Conservation (phyloP, 2,113 vertebrate species). For the Lota lota region DNA sequence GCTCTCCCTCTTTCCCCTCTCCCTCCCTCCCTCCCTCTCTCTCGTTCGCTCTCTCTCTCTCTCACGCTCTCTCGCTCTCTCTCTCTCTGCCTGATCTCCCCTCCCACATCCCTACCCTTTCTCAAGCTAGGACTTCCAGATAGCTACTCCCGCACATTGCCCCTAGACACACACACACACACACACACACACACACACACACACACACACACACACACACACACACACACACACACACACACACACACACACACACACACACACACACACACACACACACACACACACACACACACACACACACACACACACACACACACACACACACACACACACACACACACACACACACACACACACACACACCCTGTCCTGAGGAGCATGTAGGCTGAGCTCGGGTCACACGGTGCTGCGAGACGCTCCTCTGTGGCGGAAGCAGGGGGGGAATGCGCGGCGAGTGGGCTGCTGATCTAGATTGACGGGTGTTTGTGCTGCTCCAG, state of each 20-base stretch:
- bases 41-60: not conserved
- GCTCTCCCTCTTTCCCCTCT: slow-evolving; percentile 6
- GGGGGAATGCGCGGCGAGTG: no score
- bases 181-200: slow-evolving; percentile 3
- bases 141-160: slow-evolving; percentile 52
- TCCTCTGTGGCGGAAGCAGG: no score
- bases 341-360: slow-evolving; percentile 12
- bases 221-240: not conserved
- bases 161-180: slow-evolving; percentile 27
- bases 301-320: slow-evolving; percentile 5
- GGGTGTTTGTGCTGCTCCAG: not conserved
- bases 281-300: slow-evolving; percentile 9
- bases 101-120: not conserved
- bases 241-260: no score
- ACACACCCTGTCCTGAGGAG: slow-evolving; percentile 38
- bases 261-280: no score
- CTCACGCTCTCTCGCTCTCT: not conserved
- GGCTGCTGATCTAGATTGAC: no score
- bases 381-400: slow-evolving; percentile 54
- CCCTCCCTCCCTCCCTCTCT: slow-evolving; percentile 2
- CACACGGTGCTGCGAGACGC: slow-evolving; percentile 57
- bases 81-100: not conserved
- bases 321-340: slow-evolving; percentile 9
- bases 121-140: slow-evolving; percentile 20
- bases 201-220: slow-evolving; percentile 25